Evolutionary conservation across 2,888 invertebrate species (phyloP), one percentile per base, ranked within the genome.

Genomic region (Hemaris fuciformis): DNA sequence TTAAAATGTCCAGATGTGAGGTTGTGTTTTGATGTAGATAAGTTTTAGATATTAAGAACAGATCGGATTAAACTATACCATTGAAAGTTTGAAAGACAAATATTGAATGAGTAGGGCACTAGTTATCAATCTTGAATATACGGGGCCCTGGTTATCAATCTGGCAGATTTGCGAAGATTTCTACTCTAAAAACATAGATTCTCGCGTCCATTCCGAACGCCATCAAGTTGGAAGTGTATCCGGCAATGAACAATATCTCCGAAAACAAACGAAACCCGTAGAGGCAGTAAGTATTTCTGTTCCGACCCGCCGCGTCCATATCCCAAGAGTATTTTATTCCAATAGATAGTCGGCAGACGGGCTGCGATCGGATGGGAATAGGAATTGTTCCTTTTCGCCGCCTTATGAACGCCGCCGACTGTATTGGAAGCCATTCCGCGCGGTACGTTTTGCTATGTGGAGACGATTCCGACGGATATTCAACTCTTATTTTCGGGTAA

Each of bases 371-470:
- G 56, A 31, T 58, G 64, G 58, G 74, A 75, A 74, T 73, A 71
- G 73, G 70, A 75, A 74, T 75, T 58, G 75, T 66, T 64, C 65
- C 64, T 53, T 63, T 68, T 71, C 71, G 64, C 63, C 65, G 60
- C 65, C 61, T 65, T 68, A 70, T 62, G 68, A 70, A 63, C 63
- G 65, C 43, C 69, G 63, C 64, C 59, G 66, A 68, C 64, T 63
- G 60, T 66, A 61, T 65, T 68, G 61, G 64, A 64, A 66, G 65
- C 22, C 48, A 43, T 63, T 62, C 42, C 62, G 61, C 62, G 22
- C 71, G 63, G 64, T 62, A 62, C 46, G 60, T 60, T 56, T 62
- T 48, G 31, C 34, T 27, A 45, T 60, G 41, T 65, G 59, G 15
- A 58, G n/a, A 62, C 48, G 31, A 53, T 58, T 53, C 22, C 38